Evolutionary conservation across 2,113 vertebrate species (phyloP), one percentile per base, ranked within the genome.

Genomic region (Ctenodactylus gundi): DNA sequence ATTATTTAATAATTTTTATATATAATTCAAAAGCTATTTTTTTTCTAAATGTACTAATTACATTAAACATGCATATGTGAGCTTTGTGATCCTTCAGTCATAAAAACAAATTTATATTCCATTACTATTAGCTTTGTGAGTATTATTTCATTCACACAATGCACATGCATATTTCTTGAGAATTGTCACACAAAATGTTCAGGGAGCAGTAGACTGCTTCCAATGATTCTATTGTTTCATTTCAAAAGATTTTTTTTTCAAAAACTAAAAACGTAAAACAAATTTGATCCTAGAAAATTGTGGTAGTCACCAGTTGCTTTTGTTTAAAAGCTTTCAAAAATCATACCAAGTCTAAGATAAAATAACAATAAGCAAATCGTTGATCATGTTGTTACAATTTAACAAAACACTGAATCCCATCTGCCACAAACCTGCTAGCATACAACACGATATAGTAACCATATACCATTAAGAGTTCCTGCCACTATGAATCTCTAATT

Each of bases 221-320:
- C 7, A 53, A 18, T 77, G 34, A 2, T 77, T 76, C 6, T 3
- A 76, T 70, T 72, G 3, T 36, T 31, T 72, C 15, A 68, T 9
- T 85, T 81, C 1, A 73, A 78, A 90, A 23, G 1, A 46, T 11
- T 49, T 95, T 34, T 86, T 93, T 60, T 85, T 84, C 10, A 11
- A 96, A 90, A 41, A 8, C 5, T 55, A 72, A 7, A 23, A 4
- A 90, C 90, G 7, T 18, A 46, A 57, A 68, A 46, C 10, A 51
- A 89, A 91, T 36, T 23, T 12, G n/a, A 93, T 95, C 34, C 80
- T 64, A 77, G 81, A 89, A 95, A 58, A 12, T 34, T 23, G 39
- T 27, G 92, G 7, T 46, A 41, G n/a, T 7, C 7, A 84, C 87
- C 27, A 75, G 5, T 49, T 91, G 11, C 2, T 25, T 93, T 90